These are phyloP conservation scores for Beroe ovata DNA, from an alignment of 37 sponge, comb jelly and placozoan species.

Conservation along the genomic window DNA sequence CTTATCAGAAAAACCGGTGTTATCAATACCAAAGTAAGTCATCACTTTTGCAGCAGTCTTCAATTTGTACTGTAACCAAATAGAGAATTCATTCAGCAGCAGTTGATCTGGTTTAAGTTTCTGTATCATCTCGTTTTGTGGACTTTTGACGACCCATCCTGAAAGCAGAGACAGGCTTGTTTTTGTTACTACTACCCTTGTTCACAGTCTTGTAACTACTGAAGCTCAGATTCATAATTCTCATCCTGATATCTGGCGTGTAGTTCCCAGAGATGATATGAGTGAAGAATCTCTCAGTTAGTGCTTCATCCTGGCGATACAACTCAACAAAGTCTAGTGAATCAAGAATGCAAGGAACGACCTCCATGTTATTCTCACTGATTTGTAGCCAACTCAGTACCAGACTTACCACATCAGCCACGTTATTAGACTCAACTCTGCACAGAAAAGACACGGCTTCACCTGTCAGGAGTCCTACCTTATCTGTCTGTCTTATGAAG, in stretches of 20 bases:
- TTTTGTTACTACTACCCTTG: neutral
- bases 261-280: conserved; percentile 10
- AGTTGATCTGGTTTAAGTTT: neutral
- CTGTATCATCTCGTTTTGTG: neutral
- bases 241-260: conserved; percentile 23
- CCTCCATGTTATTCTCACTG: neutral
- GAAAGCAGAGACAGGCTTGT: neutral
- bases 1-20: neutral
- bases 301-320: neutral
- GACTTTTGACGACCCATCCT: conserved; percentile 12
- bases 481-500: neutral
- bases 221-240: conserved; percentile 45
- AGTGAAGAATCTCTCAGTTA: conserved; percentile 8
- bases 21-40: conserved; percentile 43
- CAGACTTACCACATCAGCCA: neutral
- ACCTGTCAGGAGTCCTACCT: neutral
- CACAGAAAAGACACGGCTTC: neutral
- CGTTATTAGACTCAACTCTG: neutral
- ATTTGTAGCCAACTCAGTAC: conserved; percentile 5
- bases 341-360: neutral
- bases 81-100: too few relatives aligned
- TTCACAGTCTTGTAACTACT: neutral
- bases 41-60: too few relatives aligned
- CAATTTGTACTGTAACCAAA: too few relatives aligned
- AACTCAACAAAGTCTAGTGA: conserved; percentile 10